These are phyloP conservation scores for Anoura caudifer DNA, from an alignment of 2,113 vertebrate species.

Conservation along the genomic window DNA sequence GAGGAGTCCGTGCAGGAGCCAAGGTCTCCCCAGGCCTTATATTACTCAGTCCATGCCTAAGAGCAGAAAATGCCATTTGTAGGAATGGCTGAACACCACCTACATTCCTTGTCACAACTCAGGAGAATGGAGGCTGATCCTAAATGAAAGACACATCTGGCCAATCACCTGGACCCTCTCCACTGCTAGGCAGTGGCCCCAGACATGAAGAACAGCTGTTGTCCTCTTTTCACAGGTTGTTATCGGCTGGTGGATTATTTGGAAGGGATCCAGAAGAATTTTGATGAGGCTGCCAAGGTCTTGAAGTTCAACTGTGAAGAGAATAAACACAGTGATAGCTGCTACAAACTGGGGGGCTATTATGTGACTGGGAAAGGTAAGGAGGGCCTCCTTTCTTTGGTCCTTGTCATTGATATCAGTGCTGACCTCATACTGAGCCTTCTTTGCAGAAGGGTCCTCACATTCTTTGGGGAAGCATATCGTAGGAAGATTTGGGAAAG, in stretches of 20 bases:
- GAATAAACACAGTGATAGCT: constrained; percentile 89
- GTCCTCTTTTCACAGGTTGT: constrained; percentile 82
- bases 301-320: constrained; percentile 93
- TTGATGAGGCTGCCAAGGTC: constrained; percentile 87
- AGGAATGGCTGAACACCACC: neutral
- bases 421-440: neutral
- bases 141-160: neutral
- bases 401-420: neutral
- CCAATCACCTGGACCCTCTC: neutral
- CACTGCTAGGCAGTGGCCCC: neutral
- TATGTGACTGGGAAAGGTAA: constrained; percentile 94
- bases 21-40: neutral
- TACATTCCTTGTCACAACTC: neutral
- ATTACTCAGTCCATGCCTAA: neutral
- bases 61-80: neutral
- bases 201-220: neutral
- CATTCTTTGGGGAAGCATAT: neutral
- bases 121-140: neutral
- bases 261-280: constrained; percentile 91
- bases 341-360: constrained; percentile 94
- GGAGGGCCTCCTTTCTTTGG: neutral
- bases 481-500: neutral
- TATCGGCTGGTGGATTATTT: constrained; percentile 93
- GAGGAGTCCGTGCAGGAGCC: neutral
- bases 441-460: neutral